Evolutionary conservation across 2,888 invertebrate species (phyloP), one percentile per base, ranked within the genome.

Genomic region (Plemyria rubiginata): DNA sequence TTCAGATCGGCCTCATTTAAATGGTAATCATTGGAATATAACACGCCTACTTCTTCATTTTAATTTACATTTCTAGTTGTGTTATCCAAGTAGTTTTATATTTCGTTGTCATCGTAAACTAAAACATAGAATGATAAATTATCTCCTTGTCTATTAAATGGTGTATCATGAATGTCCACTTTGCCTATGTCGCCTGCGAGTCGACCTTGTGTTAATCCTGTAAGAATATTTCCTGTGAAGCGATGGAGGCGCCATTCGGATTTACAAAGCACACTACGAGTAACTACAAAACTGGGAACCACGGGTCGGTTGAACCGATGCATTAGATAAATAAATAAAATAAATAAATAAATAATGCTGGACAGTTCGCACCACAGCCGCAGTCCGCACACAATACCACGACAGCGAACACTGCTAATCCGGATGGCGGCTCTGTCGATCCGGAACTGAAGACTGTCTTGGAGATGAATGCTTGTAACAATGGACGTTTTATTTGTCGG

Each of bases 1-100:
- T 93, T 92, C 93, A 93, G 93, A 93, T 93, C 93, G 93, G 93
- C 92, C 90, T 92, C 93, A 93, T 92, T 89, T 90, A 88, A 86
- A 92, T 91, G 93, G 93, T 93, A 93, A 93, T 85, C 86, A 85
- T 86, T 86, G 83, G 78, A 83, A 78, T 84, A 78, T 85, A 81
- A 79, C 82, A 83, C 84, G 80, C 83, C 79, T 84, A 70, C 69
- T 72, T 75, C 54, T 82, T 78, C 29, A 76, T 70, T 73, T 71
- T 79, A 75, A 71, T 70, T 66, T 66, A 50, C 75, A 71, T 68
- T 66, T 66, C 57, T 91, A 87, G 87, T 81, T 84, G 87, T 88
- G 84, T 78, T 78, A 79, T 81, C 82, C 80, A 78, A 82, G 89
- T 90, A 90, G 86, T 78, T 72, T 80, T 76, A 74, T 78, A 77